A percentile compares a stretch with the other conserved stretches of the same genome.
Evolutionary conservation across 2,797 vertebrate species (phyloP).

Genomic region (Taeniopygia guttata): DNA sequence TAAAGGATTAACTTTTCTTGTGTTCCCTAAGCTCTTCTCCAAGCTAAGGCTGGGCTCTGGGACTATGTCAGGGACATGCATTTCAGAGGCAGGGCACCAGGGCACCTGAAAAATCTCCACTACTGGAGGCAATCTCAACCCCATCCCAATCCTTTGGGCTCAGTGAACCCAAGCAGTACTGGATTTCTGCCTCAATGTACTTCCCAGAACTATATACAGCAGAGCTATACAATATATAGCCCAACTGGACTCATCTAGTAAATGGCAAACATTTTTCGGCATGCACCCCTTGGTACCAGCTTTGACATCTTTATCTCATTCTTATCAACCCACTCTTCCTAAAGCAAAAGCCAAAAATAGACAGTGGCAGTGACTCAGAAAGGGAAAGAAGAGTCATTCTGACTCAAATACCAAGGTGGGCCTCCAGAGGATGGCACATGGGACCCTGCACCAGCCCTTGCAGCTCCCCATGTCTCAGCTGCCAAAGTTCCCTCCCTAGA

Average conservation of each 20-base stretch:
- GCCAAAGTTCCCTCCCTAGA: neutral
- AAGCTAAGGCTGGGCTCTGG: neutral
- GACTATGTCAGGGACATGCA: neutral
- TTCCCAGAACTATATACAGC: neutral
- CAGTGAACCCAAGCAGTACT: neutral
- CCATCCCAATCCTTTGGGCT: neutral
- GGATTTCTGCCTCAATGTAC: neutral
- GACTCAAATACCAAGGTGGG: neutral
- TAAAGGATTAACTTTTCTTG: neutral
- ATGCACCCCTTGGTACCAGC: neutral
- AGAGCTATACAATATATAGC: neutral
- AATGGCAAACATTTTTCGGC: neutral
- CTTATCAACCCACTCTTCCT: neutral
- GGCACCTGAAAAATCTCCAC: neutral
- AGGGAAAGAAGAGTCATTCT: conserved; percentile 30
- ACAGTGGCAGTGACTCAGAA: conserved; percentile 45
- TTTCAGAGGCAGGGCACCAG: neutral
- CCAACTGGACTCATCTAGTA: neutral
- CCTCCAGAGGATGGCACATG: neutral
- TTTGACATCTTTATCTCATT: conserved; percentile 19
- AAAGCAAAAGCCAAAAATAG: conserved; percentile 38
- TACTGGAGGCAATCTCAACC: neutral
- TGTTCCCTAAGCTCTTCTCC: neutral
- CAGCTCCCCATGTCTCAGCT: neutral
- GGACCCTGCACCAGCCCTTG: neutral